Evolutionary conservation across 2,797 vertebrate species (phyloP).

Genomic region (Oophaga sylvatica): DNA sequence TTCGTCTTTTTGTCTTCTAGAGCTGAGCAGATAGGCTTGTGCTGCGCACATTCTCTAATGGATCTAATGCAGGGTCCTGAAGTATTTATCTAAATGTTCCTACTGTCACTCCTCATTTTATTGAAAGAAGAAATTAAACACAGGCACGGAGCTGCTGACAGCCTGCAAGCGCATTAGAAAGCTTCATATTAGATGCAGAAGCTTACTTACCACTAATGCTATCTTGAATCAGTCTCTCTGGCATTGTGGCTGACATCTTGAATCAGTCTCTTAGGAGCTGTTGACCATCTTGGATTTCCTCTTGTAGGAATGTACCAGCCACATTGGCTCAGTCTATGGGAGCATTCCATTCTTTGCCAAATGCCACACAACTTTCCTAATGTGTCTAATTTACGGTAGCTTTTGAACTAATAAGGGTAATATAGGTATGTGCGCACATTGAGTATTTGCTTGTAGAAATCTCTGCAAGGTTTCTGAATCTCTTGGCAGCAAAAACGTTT

Average conservation of each 20-base stretch:
- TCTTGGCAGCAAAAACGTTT: no score
- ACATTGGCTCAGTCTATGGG: conserved; percentile 29
- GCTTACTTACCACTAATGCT: conserved; percentile 62
- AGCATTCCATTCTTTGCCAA: not conserved
- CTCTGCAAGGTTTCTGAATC: no score
- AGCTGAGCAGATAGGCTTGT: conserved; percentile 40
- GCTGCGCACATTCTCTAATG: conserved; percentile 50
- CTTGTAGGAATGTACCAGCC: conserved; percentile 50
- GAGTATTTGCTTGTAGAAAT: no score
- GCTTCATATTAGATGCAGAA: conserved; percentile 59
- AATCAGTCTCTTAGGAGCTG: conserved; percentile 56
- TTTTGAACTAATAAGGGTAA: not conserved
- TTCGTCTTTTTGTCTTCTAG: not conserved
- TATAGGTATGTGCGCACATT: no score
- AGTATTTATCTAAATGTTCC: conserved; percentile 63
- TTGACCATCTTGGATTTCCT: conserved; percentile 57
- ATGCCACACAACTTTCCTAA: not conserved
- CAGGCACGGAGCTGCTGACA: conserved; percentile 59
- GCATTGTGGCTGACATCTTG: conserved; percentile 61
- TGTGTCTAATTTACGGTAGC: not conserved
- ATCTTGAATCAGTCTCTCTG: conserved; percentile 60
- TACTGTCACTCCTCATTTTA: conserved; percentile 60
- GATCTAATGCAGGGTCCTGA: conserved; percentile 58
- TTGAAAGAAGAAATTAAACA: conserved; percentile 60
- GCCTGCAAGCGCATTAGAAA: conserved; percentile 56